Base-by-base conservation (phyloP, 35 echinoderm and acorn worm species). In the Strongylocentrotus purpuratus region DNA sequence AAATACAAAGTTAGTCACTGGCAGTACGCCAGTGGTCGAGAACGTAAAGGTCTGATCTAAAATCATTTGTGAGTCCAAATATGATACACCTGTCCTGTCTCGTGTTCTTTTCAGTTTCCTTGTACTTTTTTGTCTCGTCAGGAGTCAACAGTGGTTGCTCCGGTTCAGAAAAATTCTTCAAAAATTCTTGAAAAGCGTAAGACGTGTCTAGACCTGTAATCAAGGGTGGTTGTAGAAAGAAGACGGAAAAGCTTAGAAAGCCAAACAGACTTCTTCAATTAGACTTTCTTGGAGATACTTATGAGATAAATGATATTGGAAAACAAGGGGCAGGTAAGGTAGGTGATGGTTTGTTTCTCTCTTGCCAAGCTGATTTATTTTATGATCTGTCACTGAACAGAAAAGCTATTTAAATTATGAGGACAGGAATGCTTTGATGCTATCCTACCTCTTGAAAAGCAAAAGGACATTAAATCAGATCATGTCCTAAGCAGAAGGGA, bases 61-160 rank as follows among this genome's bases (percentile, higher is more conserved):
- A 78, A 78, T 71, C 61, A 71, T 78, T 22, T 78, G 65, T 78
- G 65, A 78, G 65, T 78, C 65, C 65, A 78, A 78, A 78, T 78
- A 78, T 78, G 22, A 78, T 78, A 78, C 65, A 78, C 65, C 20
- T 78, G 65, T 78, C 65, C 65, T 28, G 65, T 78, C 65, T n/a
- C n/a, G n/a, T 78, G 65, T 78, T 78, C 28, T n/a, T 15, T 78
- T 78, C 28, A 78, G 65, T n/a, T 78, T 78, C 28, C 65, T 78
- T 78, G 65, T 78, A 28, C 65, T 78, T 41, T 41, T 78, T 78
- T 78, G 65, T 78, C 65, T 78, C 20, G 65, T 78, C 65, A 8
- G 22, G 65, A 78, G 65, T 22, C 65, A 78, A 78, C 65, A 78
- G 65, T 78, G 28, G 65, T 78, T 78, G 65, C 65, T 78, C 65